phyloP scores from a whole-genome alignment of 2,888 invertebrate species.

The Tiliacea citrago region DNA sequence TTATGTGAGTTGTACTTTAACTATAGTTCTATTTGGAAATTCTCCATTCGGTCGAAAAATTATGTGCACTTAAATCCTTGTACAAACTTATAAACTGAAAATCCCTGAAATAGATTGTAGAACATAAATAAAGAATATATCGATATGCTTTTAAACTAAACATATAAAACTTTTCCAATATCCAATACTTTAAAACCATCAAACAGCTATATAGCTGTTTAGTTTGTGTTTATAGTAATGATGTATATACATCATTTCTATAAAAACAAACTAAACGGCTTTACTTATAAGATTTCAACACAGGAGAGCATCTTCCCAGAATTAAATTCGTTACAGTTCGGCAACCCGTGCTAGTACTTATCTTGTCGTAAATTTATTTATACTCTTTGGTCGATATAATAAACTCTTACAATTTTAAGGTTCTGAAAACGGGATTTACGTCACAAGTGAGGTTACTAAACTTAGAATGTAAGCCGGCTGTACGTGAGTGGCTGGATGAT shows the following conservation, averaged over 20 bases:
- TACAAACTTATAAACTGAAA: not conserved
- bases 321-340: slow-evolving; percentile 16
- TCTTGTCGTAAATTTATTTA: slow-evolving; percentile 43
- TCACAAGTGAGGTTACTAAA: slow-evolving; percentile 38
- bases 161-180: not conserved
- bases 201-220: slow-evolving; percentile 1
- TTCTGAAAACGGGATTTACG: slow-evolving; percentile 27
- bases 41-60: not conserved
- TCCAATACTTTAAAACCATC: not conserved
- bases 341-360: slow-evolving; percentile 24
- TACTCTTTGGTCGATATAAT: slow-evolving; percentile 8
- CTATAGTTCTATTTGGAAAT: not conserved
- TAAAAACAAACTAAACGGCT: not conserved
- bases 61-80: not conserved
- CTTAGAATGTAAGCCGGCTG: slow-evolving; percentile 31
- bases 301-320: slow-evolving; percentile 20
- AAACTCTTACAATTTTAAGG: slow-evolving; percentile 16
- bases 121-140: not conserved
- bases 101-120: not conserved
- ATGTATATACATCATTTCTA: not conserved
- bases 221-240: too few species aligned
- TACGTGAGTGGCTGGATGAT: not conserved
- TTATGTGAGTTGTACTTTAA: too few species aligned
- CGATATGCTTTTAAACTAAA: slow-evolving; percentile 10
- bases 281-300: not conserved